Evolutionary conservation across 2,113 vertebrate genomes (phyloP).

Genomic region (Hymenochirus boettgeri): DNA sequence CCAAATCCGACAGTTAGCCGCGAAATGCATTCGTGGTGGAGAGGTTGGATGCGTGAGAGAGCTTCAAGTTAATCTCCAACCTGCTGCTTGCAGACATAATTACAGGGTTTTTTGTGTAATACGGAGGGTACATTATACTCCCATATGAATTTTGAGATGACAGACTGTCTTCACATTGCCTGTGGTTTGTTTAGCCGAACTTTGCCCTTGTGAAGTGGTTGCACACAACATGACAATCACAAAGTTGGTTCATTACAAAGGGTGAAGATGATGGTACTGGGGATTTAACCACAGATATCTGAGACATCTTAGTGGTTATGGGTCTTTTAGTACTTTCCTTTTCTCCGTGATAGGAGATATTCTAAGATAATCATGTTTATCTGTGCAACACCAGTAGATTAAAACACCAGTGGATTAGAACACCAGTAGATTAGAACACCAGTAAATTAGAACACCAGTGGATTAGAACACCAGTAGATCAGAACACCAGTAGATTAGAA

Average conservation of each 20-base stretch:
- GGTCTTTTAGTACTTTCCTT: conserved; percentile 18
- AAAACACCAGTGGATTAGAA: no score
- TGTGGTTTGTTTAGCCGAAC: conserved; percentile 45
- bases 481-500: no score
- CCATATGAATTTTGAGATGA: conserved; percentile 50
- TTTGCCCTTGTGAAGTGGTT: conserved; percentile 48
- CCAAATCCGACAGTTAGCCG: no score
- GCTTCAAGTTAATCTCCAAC: no score
- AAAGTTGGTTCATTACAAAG: conserved; percentile 20
- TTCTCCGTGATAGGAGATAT: neutral
- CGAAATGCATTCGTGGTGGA: no score
- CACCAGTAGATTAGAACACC: no score
- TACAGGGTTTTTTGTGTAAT: conserved; percentile 34
- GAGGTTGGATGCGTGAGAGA: no score
- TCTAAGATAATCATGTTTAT: no score
- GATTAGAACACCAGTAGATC: no score
- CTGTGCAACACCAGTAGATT: no score
- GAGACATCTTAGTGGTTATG: conserved; percentile 26
- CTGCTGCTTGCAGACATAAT: conserved; percentile 42
- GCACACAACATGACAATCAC: conserved; percentile 42
- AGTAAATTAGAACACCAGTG: no score
- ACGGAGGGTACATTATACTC: conserved; percentile 43
- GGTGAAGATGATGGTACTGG: conserved; percentile 44
- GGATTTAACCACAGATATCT: conserved; percentile 48
- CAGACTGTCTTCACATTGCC: conserved; percentile 46